These are phyloP conservation scores for Distichodus sexfasciatus DNA, from an alignment of 2,797 vertebrate species.

Conservation along the genomic window DNA sequence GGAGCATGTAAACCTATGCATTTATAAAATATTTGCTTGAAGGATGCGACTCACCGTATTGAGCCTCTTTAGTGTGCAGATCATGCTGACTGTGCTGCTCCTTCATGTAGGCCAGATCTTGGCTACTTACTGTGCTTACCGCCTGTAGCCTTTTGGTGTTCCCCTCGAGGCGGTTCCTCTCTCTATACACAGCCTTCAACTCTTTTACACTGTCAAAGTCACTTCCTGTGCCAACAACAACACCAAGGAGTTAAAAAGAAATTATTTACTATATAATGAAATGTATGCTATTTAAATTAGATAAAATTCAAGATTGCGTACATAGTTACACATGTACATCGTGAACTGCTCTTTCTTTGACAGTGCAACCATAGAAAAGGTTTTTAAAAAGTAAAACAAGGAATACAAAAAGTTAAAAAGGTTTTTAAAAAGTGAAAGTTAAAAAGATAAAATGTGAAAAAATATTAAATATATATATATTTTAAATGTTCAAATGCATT, in stretches of 20 bases:
- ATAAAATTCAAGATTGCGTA: too few relatives aligned
- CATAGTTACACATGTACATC: too few relatives aligned
- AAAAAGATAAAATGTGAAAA: too few relatives aligned
- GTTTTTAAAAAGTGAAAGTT: too few relatives aligned
- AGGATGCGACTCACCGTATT: constrained; percentile 75
- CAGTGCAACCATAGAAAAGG: too few relatives aligned
- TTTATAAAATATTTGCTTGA: background rate
- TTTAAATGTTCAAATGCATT: too few relatives aligned
- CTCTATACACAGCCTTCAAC: constrained; percentile 73
- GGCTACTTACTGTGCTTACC: constrained; percentile 71
- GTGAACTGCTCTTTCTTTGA: too few relatives aligned
- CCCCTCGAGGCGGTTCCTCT: constrained; percentile 79
- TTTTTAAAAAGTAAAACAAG: too few relatives aligned
- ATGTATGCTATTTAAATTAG: too few relatives aligned
- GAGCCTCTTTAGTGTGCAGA: constrained; percentile 69
- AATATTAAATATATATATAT: too few relatives aligned
- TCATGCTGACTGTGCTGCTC: constrained; percentile 76
- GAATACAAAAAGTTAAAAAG: too few relatives aligned
- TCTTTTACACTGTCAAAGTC: constrained; percentile 85
- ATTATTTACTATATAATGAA: background rate
- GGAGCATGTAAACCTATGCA: background rate
- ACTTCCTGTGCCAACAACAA: constrained; percentile 68
- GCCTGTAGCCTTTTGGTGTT: constrained; percentile 75
- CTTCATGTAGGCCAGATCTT: constrained; percentile 76
- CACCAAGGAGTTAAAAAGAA: background rate